A percentile compares a stretch with the other conserved stretches of the same genome.
phyloP scores from a whole-genome alignment of 2,888 invertebrate genomes.

The Aquatica leii region DNA sequence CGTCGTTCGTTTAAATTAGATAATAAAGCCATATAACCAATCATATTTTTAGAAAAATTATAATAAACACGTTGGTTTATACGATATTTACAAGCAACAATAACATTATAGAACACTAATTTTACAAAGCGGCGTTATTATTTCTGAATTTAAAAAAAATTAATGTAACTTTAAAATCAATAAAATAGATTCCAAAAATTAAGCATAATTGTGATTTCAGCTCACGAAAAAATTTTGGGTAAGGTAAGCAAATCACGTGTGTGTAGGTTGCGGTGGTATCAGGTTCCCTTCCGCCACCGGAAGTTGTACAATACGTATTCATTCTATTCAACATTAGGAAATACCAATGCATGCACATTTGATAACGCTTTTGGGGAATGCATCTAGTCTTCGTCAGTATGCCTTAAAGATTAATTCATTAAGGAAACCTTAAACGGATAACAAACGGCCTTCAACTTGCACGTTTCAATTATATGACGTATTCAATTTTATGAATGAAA shows the following conservation, averaged over 20 bases:
- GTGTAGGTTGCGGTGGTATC: constrained; percentile 43
- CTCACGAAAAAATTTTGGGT: constrained; percentile 34
- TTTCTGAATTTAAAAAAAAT: no score
- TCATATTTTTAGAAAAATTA: no score
- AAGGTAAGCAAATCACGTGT: constrained; percentile 46
- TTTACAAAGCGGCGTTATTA: no score
- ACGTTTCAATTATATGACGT: constrained; percentile 10
- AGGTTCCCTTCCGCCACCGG: constrained; percentile 48
- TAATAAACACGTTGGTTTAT: no score
- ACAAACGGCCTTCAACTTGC: constrained; percentile 33
- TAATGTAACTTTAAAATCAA: neutral
- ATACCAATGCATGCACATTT: constrained; percentile 33
- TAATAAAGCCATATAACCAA: no score
- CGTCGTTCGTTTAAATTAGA: no score
- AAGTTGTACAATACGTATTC: constrained; percentile 47
- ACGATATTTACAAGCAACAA: no score
- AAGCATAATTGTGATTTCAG: constrained; percentile 17
- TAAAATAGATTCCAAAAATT: no score
- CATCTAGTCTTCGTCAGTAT: constrained; percentile 28
- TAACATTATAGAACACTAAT: no score
- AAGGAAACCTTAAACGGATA: constrained; percentile 30
- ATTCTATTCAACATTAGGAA: constrained; percentile 36
- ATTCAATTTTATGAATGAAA: constrained; percentile 16
- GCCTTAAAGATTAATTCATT: constrained; percentile 17
- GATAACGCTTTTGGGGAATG: constrained; percentile 32